A percentile compares a stretch with the other conserved stretches of the same genome.
These are phyloP conservation scores for Brachionus plicatilis DNA, from an alignment of 1,140 invertebrate species.

Conservation along the genomic window DNA sequence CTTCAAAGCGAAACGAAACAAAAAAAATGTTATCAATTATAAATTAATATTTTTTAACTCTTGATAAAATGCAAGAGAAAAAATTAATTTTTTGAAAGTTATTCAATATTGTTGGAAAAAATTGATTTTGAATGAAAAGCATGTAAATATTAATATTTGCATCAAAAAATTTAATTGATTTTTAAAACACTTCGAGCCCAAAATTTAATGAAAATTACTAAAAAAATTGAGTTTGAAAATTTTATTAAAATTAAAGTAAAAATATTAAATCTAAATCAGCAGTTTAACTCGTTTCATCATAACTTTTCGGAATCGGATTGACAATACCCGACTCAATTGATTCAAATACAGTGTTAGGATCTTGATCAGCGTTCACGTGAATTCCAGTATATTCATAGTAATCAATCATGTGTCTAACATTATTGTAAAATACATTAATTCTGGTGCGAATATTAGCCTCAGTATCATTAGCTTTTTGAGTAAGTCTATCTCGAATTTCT, in stretches of 20 bases:
- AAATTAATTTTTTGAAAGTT: background rate
- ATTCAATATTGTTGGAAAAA: background rate
- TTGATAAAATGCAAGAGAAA: background rate
- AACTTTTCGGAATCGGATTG: constrained; percentile 46
- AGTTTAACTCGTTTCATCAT: background rate
- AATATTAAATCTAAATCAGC: background rate
- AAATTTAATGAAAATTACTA: no score
- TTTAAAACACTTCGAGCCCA: no score
- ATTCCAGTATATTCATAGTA: constrained; percentile 49
- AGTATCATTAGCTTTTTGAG: constrained; percentile 46
- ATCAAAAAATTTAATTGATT: no score
- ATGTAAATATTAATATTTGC: background rate
- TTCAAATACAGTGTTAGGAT: constrained; percentile 56
- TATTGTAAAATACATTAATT: constrained; percentile 49
- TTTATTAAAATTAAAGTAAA: background rate
- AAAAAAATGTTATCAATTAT: no score
- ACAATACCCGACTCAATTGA: constrained; percentile 55
- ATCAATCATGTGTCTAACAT: constrained; percentile 50
- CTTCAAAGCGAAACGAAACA: no score
- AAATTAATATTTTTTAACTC: no score
- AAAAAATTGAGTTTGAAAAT: background rate
- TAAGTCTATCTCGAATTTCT: constrained; percentile 51
- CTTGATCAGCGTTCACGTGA: constrained; percentile 55
- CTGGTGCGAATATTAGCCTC: constrained; percentile 46
- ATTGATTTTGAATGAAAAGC: background rate